These are phyloP conservation scores for Cyprinus carpio DNA, from an alignment of 2,113 vertebrate genomes.

Conservation along the genomic window DNA sequence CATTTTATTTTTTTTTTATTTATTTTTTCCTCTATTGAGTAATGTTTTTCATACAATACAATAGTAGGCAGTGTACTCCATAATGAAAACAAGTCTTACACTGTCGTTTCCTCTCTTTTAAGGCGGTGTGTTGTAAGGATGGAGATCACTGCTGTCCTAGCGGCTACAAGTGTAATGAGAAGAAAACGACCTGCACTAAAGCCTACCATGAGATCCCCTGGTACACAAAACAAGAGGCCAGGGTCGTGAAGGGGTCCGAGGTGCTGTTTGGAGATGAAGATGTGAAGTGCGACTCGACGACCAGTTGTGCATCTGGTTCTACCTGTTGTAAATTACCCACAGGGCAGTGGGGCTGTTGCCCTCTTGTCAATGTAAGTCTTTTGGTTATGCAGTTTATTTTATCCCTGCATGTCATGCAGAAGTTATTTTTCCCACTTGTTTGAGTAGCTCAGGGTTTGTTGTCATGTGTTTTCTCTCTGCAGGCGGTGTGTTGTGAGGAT, in stretches of 20 bases:
- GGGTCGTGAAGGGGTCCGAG: slow-evolving; percentile 3
- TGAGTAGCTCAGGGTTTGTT: not conserved
- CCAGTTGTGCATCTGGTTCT: slow-evolving; percentile 70
- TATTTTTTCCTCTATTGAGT: not conserved
- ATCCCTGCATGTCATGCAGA: not conserved
- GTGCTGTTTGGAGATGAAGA: slow-evolving; percentile 12
- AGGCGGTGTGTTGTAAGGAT: slow-evolving; percentile 49
- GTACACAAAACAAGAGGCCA: slow-evolving; percentile 67
- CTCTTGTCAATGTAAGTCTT: slow-evolving; percentile 70
- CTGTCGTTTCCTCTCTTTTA: not conserved
- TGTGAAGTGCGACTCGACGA: slow-evolving; percentile 73
- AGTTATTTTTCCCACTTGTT: not conserved
- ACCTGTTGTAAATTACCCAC: slow-evolving; percentile 75
- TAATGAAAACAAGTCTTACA: too few species aligned
- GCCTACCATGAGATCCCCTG: slow-evolving; percentile 61
- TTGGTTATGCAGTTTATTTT: not conserved
- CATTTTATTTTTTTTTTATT: not conserved
- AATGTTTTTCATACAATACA: not conserved
- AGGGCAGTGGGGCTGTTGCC: slow-evolving; percentile 79
- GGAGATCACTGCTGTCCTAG: slow-evolving; percentile 76
- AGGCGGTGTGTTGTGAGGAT: slow-evolving; percentile 79
- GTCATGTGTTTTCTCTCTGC: not conserved
- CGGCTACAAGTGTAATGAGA: slow-evolving; percentile 68
- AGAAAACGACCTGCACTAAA: slow-evolving; percentile 63
- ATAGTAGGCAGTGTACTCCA: too few species aligned